A percentile compares a stretch with the other conserved stretches of the same genome.
Conservation (phyloP, 2,888 invertebrate genomes). For the Drosophila prolongata region DNA sequence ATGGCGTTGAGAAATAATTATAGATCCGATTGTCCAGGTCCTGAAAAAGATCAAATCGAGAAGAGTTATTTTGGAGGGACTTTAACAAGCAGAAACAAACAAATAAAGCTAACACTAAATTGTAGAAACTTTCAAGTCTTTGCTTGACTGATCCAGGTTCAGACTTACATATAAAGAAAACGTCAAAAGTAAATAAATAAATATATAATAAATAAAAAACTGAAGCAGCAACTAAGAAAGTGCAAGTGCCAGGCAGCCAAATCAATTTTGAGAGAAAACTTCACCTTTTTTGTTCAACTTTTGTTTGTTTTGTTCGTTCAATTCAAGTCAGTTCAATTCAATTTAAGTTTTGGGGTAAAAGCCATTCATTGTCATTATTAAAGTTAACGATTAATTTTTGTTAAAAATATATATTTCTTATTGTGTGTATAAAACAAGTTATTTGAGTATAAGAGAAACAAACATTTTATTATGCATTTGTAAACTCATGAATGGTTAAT, state of each 20-base stretch:
- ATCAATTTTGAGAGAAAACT: slow-evolving; percentile 82
- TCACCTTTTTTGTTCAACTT: slow-evolving; percentile 81
- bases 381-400: slow-evolving; percentile 73
- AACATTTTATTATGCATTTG: slow-evolving; percentile 69
- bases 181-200: slow-evolving; percentile 26
- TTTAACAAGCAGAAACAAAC: slow-evolving; percentile 40
- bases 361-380: slow-evolving; percentile 72
- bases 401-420: slow-evolving; percentile 60
- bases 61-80: slow-evolving; percentile 5
- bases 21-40: slow-evolving; percentile 87
- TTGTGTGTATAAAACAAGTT: slow-evolving; percentile 68
- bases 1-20: slow-evolving; percentile 85
- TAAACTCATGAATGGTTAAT: slow-evolving; percentile 79
- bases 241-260: slow-evolving; percentile 55
- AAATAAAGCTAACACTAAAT: slow-evolving; percentile 72
- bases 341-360: slow-evolving; percentile 62
- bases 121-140: slow-evolving; percentile 49
- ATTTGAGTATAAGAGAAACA: slow-evolving; percentile 67
- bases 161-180: slow-evolving; percentile 39
- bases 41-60: slow-evolving; percentile 84
- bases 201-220: slow-evolving; percentile 45
- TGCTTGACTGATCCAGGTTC: slow-evolving; percentile 13
- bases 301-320: slow-evolving; percentile 35
- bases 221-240: slow-evolving; percentile 43
- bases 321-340: slow-evolving; percentile 48